These are phyloP conservation scores for Pseudocheirus occidentalis DNA, from an alignment of 2,797 vertebrate genomes.

Conservation along the genomic window DNA sequence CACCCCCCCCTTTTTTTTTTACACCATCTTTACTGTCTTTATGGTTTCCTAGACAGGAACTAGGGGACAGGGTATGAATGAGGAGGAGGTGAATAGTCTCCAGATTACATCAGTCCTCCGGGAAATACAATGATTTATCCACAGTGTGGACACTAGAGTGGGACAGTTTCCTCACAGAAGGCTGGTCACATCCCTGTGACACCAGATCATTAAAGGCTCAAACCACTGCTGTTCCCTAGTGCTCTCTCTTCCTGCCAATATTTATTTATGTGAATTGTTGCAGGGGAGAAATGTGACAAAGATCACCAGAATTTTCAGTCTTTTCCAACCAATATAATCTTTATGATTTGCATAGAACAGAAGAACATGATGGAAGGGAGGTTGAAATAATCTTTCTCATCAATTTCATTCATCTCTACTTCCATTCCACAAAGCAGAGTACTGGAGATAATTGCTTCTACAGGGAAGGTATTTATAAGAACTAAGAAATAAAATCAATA, in stretches of 20 bases:
- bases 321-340: not conserved
- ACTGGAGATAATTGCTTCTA: not conserved
- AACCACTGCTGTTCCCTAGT: not conserved
- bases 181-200: not conserved
- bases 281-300: not conserved
- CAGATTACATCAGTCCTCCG: not conserved
- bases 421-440: not conserved
- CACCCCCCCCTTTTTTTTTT: not conserved
- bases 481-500: not conserved
- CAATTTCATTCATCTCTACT: not conserved
- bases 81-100: not conserved
- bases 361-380: not conserved
- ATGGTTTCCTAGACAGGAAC: not conserved
- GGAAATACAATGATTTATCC: not conserved
- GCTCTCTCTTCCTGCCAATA: not conserved
- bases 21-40: not conserved
- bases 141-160: not conserved
- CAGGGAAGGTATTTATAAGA: not conserved
- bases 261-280: not conserved
- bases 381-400: not conserved
- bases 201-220: not conserved
- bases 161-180: not conserved
- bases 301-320: not conserved
- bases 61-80: not conserved
- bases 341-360: not conserved